Conservation (phyloP, 2,113 vertebrate species). For the Pardalotus punctatus region DNA sequence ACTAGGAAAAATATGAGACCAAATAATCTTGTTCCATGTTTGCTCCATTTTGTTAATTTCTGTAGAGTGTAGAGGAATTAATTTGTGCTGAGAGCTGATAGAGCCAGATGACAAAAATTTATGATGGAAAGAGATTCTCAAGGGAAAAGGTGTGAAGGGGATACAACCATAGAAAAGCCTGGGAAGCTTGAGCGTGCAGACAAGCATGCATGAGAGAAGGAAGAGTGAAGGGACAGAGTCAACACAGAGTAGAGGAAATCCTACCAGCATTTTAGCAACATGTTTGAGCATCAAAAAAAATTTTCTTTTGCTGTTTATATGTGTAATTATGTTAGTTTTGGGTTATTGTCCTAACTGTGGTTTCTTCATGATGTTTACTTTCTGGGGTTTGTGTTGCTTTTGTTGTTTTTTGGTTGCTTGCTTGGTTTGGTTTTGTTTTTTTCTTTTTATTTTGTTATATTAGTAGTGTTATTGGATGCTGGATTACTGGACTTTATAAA, state of each 20-base stretch:
- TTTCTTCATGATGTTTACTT: not conserved
- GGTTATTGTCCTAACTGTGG: not conserved
- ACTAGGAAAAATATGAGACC: not conserved
- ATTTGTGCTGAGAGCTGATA: not conserved
- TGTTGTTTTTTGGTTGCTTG: accelerated
- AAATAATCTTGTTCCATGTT: not conserved
- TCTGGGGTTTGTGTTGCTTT: not conserved
- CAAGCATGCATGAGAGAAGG: not conserved
- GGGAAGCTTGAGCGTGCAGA: too few species aligned
- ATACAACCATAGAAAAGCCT: not conserved
- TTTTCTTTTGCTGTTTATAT: not conserved
- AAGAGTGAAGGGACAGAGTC: not conserved
- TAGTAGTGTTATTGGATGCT: not conserved
- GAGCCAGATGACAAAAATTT: not conserved
- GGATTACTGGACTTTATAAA: not conserved
- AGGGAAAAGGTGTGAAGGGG: not conserved
- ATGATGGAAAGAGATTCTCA: not conserved
- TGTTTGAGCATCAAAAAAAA: not conserved
- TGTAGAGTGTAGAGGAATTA: not conserved
- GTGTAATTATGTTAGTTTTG: not conserved
- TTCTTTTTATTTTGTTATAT: not conserved
- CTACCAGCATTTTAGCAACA: not conserved
- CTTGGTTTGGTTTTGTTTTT: not conserved
- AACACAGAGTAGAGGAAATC: not conserved
- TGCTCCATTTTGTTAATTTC: not conserved